Percentiles rank a stretch among this genome's conserved stretches.
Evolutionary conservation across 2,797 vertebrate species (phyloP).

Genomic region (Sebastes hubbsi): DNA sequence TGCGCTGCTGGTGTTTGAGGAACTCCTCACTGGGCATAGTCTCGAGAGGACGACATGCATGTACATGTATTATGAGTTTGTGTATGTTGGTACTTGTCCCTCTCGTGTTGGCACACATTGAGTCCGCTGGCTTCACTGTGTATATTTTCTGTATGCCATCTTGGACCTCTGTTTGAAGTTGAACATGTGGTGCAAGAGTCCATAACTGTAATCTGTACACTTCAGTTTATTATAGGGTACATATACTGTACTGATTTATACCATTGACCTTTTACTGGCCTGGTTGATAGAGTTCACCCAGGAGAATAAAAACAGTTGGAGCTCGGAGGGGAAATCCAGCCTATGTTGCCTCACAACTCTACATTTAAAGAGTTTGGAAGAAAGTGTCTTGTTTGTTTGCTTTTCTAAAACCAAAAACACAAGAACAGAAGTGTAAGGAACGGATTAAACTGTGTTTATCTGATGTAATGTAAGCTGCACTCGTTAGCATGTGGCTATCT

Average conservation of each 20-base stretch:
- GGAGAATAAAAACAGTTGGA: neutral
- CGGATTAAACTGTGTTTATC: neutral
- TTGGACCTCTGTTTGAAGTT: constrained; percentile 19
- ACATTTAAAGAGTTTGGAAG: neutral
- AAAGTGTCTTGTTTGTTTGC: neutral
- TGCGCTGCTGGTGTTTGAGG: constrained; percentile 58
- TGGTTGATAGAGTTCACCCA: neutral
- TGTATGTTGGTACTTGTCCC: constrained; percentile 38
- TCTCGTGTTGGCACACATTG: constrained; percentile 39
- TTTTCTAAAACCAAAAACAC: neutral
- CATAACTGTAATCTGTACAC: neutral
- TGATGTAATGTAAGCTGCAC: neutral
- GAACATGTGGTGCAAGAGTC: constrained; percentile 2
- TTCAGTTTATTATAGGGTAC: neutral
- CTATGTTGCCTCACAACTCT: neutral
- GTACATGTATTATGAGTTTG: constrained; percentile 2
- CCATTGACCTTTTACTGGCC: constrained; percentile 1
- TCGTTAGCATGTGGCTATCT: neutral
- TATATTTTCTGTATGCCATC: constrained; percentile 9
- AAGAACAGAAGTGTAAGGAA: neutral
- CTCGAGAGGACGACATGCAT: constrained; percentile 15
- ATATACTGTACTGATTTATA: neutral
- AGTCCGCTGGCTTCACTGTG: constrained; percentile 22
- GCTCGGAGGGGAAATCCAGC: neutral
- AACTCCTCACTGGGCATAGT: constrained; percentile 43